These are phyloP conservation scores for Barypeithes pellucidus DNA, from an alignment of 2,888 invertebrate genomes.

Conservation along the genomic window DNA sequence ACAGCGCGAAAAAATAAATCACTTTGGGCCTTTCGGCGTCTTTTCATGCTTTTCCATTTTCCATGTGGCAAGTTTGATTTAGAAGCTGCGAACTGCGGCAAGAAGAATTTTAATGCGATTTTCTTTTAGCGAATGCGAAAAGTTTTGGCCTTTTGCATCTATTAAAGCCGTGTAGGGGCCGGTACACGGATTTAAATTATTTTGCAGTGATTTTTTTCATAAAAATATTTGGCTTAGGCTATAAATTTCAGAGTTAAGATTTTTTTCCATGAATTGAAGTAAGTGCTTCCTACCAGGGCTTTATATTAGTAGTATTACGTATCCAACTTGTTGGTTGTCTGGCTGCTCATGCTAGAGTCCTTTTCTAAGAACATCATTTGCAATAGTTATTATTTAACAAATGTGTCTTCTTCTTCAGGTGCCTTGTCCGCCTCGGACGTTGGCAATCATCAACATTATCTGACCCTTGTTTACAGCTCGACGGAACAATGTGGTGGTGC, in stretches of 20 bases:
- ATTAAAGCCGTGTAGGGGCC: slow-evolving; percentile 29
- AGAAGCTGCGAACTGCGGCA: slow-evolving; percentile 50
- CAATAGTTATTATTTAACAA: too few species aligned
- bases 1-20: slow-evolving; percentile 57
- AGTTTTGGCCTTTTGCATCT: slow-evolving; percentile 42
- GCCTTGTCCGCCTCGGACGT: too few species aligned
- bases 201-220: background rate
- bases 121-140: slow-evolving; percentile 37
- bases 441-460: too few species aligned
- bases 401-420: too few species aligned
- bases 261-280: background rate
- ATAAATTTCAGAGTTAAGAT: background rate
- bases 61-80: slow-evolving; percentile 54
- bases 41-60: slow-evolving; percentile 56
- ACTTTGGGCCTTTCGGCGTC: slow-evolving; percentile 53
- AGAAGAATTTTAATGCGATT: slow-evolving; percentile 53
- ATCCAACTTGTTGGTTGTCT: too few species aligned
- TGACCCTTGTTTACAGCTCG: too few species aligned
- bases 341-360: too few species aligned
- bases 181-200: slow-evolving; percentile 15
- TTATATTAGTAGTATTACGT: too few species aligned
- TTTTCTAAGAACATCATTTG: too few species aligned
- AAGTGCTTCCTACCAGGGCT: too few species aligned
- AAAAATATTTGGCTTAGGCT: background rate
- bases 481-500: too few species aligned